Base-by-base conservation (phyloP, 35 echinoderm and acorn worm species). In the Amphiura filiformis region DNA sequence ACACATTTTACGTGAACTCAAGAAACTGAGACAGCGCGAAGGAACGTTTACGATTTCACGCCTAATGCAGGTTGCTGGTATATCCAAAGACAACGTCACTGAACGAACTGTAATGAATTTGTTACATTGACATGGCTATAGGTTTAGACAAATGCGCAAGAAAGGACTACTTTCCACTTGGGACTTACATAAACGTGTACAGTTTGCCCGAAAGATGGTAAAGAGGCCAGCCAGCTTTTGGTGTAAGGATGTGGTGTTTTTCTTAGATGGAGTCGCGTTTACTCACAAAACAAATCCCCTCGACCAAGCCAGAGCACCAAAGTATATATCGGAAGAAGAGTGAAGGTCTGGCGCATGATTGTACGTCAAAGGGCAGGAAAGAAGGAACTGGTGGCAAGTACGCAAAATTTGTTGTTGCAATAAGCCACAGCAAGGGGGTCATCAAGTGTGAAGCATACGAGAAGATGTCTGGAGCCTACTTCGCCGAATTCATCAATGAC, bases 321-420 rank as follows among this genome's bases (percentile, higher is more conserved):
- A 70, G 61, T 70, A 70, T 70, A 18, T 70, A 70, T 30, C 15
- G 61, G 26, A 18, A 26, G 61, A 70, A 70, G 28, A 70, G 61
- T 52, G 61, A 70, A 30, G 61, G 61, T 30, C 28, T 70, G 28
- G 9, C 61, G 2, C 61, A 70, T 30, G 61, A 30, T 23, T 70
- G 61, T 30, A 70, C 61, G n/a, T 70, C 61, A n/a, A 70, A 70
- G 61, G 61, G 61, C 17, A 70, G 26, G 61, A 70, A 70, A 70
- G 61, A 70, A 70, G 61, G 61, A 70, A 70, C 61, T 70, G 61
- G 61, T 70, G 61, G 61, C 28, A 70, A 70, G 28, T 70, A 70
- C 26, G 61, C 61, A 5, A 70, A 70, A 1, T 70, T 70, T 30
- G 26, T 11, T 70, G 61, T n/a, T 70, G 61, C 61, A 26, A 70